Evolutionary conservation across 1,140 invertebrate species (phyloP).

Genomic region (Pogonomyrmex californicus): DNA sequence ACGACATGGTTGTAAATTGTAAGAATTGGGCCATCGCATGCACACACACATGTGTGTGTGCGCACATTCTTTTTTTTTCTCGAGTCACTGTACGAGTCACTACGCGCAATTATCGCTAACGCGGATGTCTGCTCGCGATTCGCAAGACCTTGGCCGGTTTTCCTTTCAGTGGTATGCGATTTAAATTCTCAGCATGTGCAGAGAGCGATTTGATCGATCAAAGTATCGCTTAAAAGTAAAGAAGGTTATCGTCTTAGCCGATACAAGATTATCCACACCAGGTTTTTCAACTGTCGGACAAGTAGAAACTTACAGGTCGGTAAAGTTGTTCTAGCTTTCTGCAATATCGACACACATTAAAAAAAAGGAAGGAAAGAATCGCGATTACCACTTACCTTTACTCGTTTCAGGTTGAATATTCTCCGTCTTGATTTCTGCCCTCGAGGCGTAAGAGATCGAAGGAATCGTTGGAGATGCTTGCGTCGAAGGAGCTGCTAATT

Average conservation of each 20-base stretch:
- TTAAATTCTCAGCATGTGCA: constrained; percentile 24
- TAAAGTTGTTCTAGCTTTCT: constrained; percentile 38
- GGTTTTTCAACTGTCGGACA: too few species aligned
- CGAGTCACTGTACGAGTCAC: constrained; percentile 77
- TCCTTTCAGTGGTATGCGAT: constrained; percentile 77
- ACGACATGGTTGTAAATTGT: constrained; percentile 83
- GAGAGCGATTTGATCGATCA: background rate
- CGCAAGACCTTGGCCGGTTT: constrained; percentile 86
- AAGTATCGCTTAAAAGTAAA: constrained; percentile 2
- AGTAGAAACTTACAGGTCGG: background rate
- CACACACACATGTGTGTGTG: background rate
- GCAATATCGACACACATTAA: background rate
- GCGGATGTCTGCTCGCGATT: constrained; percentile 85
- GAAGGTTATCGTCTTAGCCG: background rate
- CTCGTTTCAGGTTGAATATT: constrained; percentile 84
- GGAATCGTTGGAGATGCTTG: constrained; percentile 79
- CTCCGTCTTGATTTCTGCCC: constrained; percentile 86
- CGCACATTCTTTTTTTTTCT: constrained; percentile 78
- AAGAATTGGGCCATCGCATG: constrained; percentile 83
- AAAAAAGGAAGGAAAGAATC: too few species aligned
- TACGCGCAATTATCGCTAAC: constrained; percentile 84
- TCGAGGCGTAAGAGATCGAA: constrained; percentile 83
- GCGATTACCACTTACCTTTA: constrained; percentile 82
- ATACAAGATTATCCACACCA: background rate
- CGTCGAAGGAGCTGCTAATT: constrained; percentile 86